phyloP scores from a whole-genome alignment of 2,888 invertebrate genomes.

The Polymixis lichenea region DNA sequence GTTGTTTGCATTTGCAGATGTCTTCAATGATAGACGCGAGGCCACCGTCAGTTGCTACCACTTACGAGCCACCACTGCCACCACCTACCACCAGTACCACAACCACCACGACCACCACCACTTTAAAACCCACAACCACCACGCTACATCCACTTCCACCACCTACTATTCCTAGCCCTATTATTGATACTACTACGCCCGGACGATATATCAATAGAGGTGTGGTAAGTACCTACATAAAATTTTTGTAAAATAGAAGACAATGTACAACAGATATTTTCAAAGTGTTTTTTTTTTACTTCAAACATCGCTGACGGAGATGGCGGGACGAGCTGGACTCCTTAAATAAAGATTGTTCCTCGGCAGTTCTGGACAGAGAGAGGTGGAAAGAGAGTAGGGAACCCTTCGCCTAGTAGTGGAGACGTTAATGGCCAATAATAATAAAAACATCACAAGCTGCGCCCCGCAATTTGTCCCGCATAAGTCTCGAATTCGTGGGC shows the following conservation, averaged over 20 bases:
- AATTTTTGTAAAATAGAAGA: not conserved
- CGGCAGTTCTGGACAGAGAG: too few species aligned
- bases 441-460: too few species aligned
- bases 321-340: too few species aligned
- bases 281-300: not conserved
- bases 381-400: too few species aligned
- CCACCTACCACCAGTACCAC: slow-evolving; percentile 11
- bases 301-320: not conserved
- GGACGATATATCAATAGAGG: not conserved
- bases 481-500: too few species aligned
- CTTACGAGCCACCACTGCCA: slow-evolving; percentile 1
- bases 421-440: too few species aligned
- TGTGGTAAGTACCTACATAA: slow-evolving; percentile 25
- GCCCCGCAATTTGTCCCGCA: too few species aligned
- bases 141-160: not conserved
- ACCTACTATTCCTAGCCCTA: not conserved
- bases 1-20: slow-evolving; percentile 33
- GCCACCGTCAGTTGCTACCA: not conserved
- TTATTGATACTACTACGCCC: not conserved
- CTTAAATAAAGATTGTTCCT: too few species aligned
- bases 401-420: too few species aligned
- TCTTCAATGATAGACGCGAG: slow-evolving; percentile 40
- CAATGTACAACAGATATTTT: not conserved
- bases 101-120: slow-evolving; percentile 12
- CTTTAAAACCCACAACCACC: slow-evolving; percentile 2